Evolutionary conservation across 2,888 invertebrate genomes (phyloP).

Genomic region (Drosophila kanekoi): DNA sequence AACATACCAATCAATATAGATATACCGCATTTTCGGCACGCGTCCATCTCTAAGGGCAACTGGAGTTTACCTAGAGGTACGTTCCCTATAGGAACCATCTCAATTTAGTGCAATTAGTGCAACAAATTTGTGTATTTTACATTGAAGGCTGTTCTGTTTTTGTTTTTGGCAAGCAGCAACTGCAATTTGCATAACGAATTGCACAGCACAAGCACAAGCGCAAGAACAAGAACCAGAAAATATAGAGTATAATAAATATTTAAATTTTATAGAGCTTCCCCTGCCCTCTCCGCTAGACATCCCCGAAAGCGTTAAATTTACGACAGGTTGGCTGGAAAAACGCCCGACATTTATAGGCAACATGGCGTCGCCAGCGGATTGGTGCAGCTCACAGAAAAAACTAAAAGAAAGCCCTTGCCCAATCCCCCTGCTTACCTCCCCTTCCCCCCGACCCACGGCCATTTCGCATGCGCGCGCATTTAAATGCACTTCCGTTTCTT

Average conservation of each 20-base stretch:
- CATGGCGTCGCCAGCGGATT: constrained; percentile 57
- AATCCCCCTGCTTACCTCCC: not conserved
- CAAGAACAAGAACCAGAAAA: constrained; percentile 38
- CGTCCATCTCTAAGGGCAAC: not conserved
- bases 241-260: constrained; percentile 71
- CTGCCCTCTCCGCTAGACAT: constrained; percentile 27
- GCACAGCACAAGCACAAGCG: not conserved
- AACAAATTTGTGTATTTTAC: constrained; percentile 57
- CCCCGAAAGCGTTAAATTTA: constrained; percentile 78
- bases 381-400: constrained; percentile 15
- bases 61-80: not conserved
- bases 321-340: constrained; percentile 53
- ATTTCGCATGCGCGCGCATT: constrained; percentile 82
- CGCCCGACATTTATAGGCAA: constrained; percentile 65
- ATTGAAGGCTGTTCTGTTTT: constrained; percentile 16
- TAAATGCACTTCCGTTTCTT: constrained; percentile 78
- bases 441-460: constrained; percentile 26
- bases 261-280: constrained; percentile 54
- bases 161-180: constrained; percentile 36
- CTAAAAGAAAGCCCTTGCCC: constrained; percentile 1
- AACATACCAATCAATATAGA: no score
- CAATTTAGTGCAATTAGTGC: constrained; percentile 49
- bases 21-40: not conserved
- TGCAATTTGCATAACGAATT: constrained; percentile 17
- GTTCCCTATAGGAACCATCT: not conserved